Base-by-base conservation (phyloP, 2,797 vertebrate species). In the Sciurus carolinensis region DNA sequence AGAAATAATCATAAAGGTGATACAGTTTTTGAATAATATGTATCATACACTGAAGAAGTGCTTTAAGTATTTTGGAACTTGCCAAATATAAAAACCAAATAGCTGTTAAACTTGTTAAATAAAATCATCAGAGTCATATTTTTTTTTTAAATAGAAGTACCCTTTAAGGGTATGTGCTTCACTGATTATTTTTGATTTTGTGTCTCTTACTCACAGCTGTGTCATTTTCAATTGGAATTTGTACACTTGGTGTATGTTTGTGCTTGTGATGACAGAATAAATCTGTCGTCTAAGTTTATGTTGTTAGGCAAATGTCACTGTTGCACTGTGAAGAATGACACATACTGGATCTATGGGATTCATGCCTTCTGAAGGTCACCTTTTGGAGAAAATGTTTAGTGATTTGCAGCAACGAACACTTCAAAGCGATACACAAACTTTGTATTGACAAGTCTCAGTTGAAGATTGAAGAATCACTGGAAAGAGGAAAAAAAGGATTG, bases 261-360 rank as follows among this genome's bases (percentile, higher is more conserved):
- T 93, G 64, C 30, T 83, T 94, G 36, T 89, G 83, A 71, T 91
- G 85, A 88, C 77, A 83, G 83, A 93, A 52, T 91, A 89, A n/a
- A 80, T 92, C 89, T 92, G 89, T 87, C 81, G 84, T 81, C 62
- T 84, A 47, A 52, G 71, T 83, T 75, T 92, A n/a, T 76, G 66
- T 91, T 91, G 59, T 93, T 94, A 91, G 75, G 95, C 73, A 96
- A 97, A 96, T 97, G 95, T 79, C 67, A 95, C 59, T 81, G 76
- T 91, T 77, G 95, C 39, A 54, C 26, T 85, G 62, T 92, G 88
- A 50, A 91, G 89, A 92, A 87, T 94, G 95, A 95, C 89, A 73
- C 71, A 73, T 89, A 94, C 87, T 52, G 71, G 42, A 73, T 94
- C 66, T 89, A 28, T 52, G 52, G n/a, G 83, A 20, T 84, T 94